phyloP scores from a whole-genome alignment of 2,113 vertebrate genomes.

The Delphinus delphis region DNA sequence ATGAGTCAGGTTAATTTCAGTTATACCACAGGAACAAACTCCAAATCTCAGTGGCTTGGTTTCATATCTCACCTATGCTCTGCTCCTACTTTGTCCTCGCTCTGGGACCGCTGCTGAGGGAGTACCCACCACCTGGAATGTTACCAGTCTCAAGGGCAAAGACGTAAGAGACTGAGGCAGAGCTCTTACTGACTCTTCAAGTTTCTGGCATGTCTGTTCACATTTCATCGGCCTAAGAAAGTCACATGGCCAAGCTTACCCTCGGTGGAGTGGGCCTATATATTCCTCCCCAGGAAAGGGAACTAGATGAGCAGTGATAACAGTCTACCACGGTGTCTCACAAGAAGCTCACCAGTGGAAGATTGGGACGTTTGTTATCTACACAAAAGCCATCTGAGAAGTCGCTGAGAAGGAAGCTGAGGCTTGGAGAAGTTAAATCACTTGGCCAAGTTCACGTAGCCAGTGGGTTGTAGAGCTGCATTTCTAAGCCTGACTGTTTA shows the following conservation, averaged over 20 bases:
- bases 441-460: background rate
- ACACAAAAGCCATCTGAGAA: background rate
- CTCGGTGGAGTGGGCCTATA: background rate
- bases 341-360: background rate
- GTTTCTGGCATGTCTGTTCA: background rate
- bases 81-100: background rate
- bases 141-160: background rate
- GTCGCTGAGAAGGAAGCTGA: background rate
- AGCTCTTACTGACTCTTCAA: background rate
- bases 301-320: background rate
- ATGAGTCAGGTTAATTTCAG: background rate
- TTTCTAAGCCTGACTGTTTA: background rate
- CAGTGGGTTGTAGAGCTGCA: background rate
- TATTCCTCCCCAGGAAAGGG: background rate
- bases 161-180: background rate
- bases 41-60: background rate
- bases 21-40: background rate
- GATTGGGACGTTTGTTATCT: background rate
- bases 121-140: no score
- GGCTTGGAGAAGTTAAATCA: background rate
- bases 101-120: background rate
- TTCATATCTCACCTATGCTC: background rate
- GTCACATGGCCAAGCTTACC: background rate
- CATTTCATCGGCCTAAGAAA: background rate
- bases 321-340: background rate